These are phyloP conservation scores for Psilanteris sp. DNA, from an alignment of 1,140 invertebrate genomes.

Conservation along the genomic window DNA sequence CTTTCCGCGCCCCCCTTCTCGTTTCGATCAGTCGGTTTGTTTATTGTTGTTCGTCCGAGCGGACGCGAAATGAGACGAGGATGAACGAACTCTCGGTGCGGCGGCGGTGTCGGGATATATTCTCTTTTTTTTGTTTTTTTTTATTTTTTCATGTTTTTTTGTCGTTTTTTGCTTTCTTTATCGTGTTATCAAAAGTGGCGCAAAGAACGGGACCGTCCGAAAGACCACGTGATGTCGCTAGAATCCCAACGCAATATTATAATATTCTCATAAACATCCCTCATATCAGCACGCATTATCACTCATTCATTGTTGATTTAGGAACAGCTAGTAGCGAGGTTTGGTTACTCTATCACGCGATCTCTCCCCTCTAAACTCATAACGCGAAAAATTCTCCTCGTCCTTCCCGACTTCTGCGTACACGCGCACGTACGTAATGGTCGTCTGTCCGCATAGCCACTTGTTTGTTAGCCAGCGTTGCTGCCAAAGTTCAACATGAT, in stretches of 20 bases:
- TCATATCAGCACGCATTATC: constrained; percentile 75
- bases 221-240: constrained; percentile 38
- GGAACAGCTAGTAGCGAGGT: constrained; percentile 80
- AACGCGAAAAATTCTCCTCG: constrained; percentile 69
- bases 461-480: constrained; percentile 20
- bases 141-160: too few relatives aligned
- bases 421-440: constrained; percentile 77
- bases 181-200: constrained; percentile 44
- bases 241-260: constrained; percentile 67
- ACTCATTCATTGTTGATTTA: constrained; percentile 80
- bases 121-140: too few relatives aligned
- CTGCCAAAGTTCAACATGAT: constrained; percentile 35
- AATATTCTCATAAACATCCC: constrained; percentile 71
- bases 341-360: constrained; percentile 80
- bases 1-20: constrained; percentile 36
- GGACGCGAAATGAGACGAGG: too few relatives aligned
- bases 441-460: constrained; percentile 8
- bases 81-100: too few relatives aligned
- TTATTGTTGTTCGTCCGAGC: constrained; percentile 23
- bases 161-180: too few relatives aligned
- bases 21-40: constrained; percentile 32
- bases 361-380: constrained; percentile 75
- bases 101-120: too few relatives aligned
- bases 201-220: constrained; percentile 41
- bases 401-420: constrained; percentile 61